Evolutionary conservation across 2,113 vertebrate genomes (phyloP), one percentile per base, ranked within the genome.

Genomic region (Empidonax alnorum): DNA sequence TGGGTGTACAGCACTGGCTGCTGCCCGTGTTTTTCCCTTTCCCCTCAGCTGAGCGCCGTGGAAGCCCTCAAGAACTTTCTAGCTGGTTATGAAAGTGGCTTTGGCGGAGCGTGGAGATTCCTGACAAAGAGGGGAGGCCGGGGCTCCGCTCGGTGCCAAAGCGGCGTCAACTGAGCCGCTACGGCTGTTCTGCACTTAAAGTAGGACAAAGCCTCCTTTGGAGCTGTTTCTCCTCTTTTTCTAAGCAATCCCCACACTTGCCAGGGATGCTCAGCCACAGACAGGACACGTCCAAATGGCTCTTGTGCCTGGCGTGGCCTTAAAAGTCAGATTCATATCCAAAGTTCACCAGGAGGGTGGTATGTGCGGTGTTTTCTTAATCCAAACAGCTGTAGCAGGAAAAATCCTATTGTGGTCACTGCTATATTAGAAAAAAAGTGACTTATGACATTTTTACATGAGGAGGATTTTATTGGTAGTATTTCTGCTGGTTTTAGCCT

Each of bases 191-290:
- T 62, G 10, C 63, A 20, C 86, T 90, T 52, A 37, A 90, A 96
- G 87, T 7, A 74, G 83, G 84, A 91, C 89, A 90, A 71, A 95
- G 69, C 42, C 39, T 84, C 92, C 92, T 82, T 47, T 35, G 85
- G 87, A 53, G 8, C 77, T 3, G 1, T 24, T 87, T 21, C 56
- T 72, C 49, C 47, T 73, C 71, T 47, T 85, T 69, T 76, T 63
- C 81, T 47, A n/a, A 74, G 55, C 2, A 2, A 47, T 18, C 0
- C 4, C 44, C 37, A 27, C 0, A 1, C n/a, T 41, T 9, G 53
- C 44, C 73, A 69, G 46, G 37, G 95, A 82, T 65, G 69, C 56
- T 89, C 44, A 7, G 37, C 3, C 7, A 18, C 0, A 0, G 46
- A 27, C 30, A 66, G 65, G 65, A 78, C 27, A 11, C 22, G 4